Base-by-base conservation (phyloP, 2,797 vertebrate genomes). In the Anguilla megastoma region DNA sequence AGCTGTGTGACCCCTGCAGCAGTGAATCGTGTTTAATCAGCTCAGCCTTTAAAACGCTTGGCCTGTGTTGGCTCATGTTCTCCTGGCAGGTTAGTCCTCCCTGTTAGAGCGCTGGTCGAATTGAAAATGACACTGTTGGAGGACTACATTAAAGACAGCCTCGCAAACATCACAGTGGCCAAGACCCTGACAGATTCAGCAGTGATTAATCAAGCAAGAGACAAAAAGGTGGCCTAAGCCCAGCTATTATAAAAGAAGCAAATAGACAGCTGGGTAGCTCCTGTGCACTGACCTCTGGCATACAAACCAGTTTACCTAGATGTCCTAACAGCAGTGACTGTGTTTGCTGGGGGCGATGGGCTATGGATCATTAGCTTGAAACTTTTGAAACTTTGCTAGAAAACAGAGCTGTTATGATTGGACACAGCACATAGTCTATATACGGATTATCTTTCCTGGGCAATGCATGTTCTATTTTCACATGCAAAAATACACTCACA, bases 131-230 rank as follows among this genome's bases (percentile, higher is more conserved):
- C 80, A 83, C 80, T 83, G 14, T 83, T 48, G 52, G 83, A 84
- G 48, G 83, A 30, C 83, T 84, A 84, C 83, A 84, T 84, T 30
- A 84, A 54, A 24, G 52, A 30, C 50, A 84, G 83, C 56, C 83
- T 54, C 4, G 50, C 30, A 84, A 56, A 84, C 52, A 50, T 84
- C 52, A 84, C 50, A 56, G 48, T 84, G 83, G 45, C 83, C 83
- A 84, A 54, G 50, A 84, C 48, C 9, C 48, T 84, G 83, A 84
- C 52, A 56, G 83, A 54, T 84, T 54, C 83, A 54, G 50, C 52
- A 30, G 50, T 30, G 10, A 54, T 30, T 54, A n/a, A 54, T 54
- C 48, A 84, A 56, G 9, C 83, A 30, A 48, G n/a, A 84, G 83
- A 54, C 45, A 84, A 10, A 8, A 56, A 27, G 12, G 50, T 50